These are phyloP conservation scores for Scaptomyza pallida DNA, from an alignment of 1,140 invertebrate genomes.

Conservation along the genomic window DNA sequence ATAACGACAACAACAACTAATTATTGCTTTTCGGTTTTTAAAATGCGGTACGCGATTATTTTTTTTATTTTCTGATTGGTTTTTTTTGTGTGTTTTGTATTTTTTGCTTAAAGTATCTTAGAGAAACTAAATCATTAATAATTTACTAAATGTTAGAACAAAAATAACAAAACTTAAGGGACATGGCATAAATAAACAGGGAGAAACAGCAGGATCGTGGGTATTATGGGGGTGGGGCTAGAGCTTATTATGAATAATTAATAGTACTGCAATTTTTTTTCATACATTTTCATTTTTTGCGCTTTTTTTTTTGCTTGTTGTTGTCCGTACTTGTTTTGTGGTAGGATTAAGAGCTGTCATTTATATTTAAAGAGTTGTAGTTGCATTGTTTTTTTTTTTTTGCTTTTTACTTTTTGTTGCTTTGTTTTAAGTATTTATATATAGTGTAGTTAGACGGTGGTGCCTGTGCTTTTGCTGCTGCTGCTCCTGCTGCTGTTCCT, in stretches of 20 bases:
- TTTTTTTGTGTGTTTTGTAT: constrained; percentile 20
- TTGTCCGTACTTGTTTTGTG: constrained; percentile 60
- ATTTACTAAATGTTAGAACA: constrained; percentile 80
- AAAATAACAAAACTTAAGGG: constrained; percentile 73
- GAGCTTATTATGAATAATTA: constrained; percentile 76
- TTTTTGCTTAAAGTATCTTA: constrained; percentile 59
- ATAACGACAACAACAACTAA: constrained; percentile 82
- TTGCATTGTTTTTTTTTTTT: constrained; percentile 42
- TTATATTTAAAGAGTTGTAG: constrained; percentile 74
- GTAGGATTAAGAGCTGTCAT: constrained; percentile 78
- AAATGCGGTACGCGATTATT: constrained; percentile 61
- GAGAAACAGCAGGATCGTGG: constrained; percentile 43
- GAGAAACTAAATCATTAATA: constrained; percentile 69
- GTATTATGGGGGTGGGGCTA: not conserved
- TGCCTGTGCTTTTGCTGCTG: constrained; percentile 56
- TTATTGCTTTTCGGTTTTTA: constrained; percentile 81
- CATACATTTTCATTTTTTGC: constrained; percentile 10
- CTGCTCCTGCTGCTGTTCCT: constrained; percentile 28
- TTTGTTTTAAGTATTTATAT: constrained; percentile 31
- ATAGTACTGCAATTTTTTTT: constrained; percentile 44
- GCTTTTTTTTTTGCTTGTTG: constrained; percentile 31
- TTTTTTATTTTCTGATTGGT: constrained; percentile 26
- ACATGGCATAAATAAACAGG: constrained; percentile 60
- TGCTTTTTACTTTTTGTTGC: constrained; percentile 16
- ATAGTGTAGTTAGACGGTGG: constrained; percentile 75